Conservation (phyloP, 2,113 vertebrate genomes). For the Phalacrocorax brasilianus region DNA sequence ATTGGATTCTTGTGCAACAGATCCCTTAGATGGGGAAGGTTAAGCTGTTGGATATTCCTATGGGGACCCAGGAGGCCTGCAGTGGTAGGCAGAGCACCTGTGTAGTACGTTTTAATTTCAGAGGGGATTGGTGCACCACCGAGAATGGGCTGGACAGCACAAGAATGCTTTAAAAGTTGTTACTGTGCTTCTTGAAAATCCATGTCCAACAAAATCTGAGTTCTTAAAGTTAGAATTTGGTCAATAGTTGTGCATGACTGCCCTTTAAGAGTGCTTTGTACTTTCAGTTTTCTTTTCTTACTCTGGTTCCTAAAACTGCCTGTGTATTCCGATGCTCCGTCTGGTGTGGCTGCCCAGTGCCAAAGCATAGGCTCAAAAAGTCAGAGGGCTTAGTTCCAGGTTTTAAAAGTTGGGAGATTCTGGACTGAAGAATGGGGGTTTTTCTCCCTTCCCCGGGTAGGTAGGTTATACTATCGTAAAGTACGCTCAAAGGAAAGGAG, state of each 20-base stretch:
- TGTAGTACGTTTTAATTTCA: fast-evolving
- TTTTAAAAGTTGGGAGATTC: neutral
- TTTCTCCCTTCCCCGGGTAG: too few species aligned
- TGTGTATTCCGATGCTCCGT: neutral
- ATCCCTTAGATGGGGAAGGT: neutral
- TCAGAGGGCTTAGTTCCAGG: neutral
- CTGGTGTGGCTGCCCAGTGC: neutral
- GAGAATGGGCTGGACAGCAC: neutral
- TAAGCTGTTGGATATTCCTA: neutral
- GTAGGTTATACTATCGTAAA: too few species aligned
- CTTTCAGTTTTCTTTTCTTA: neutral
- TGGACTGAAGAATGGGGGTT: neutral
- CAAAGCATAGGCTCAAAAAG: neutral
- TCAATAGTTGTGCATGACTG: neutral
- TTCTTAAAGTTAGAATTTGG: too few species aligned
- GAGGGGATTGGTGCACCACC: neutral
- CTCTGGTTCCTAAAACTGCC: neutral
- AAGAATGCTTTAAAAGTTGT: neutral
- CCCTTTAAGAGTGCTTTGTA: neutral
- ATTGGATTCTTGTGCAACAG: neutral
- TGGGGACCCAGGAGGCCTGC: neutral
- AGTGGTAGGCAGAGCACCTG: too few species aligned
- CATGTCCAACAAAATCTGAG: fast-evolving
- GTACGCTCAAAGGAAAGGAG: neutral
- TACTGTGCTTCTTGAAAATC: neutral